Evolutionary conservation across 1,140 invertebrate species (phyloP), one percentile per base, ranked within the genome.

Genomic region (Cataglyphis hispanica): DNA sequence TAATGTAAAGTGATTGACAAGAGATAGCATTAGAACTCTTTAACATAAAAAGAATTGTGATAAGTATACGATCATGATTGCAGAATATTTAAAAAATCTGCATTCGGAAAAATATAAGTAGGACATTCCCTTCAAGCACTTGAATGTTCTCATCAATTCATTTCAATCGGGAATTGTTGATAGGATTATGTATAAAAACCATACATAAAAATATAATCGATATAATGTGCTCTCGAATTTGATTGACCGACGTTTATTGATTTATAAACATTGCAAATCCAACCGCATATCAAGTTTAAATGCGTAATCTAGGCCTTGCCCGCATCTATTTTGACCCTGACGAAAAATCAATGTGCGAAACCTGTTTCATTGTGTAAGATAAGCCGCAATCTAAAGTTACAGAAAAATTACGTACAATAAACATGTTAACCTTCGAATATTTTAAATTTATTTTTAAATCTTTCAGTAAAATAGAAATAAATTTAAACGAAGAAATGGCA

Each of bases 171-270:
- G 25, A 2, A 16, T 40, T 67, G 50, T 72, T 74, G 81, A 70
- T 86, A 40, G 66, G 27, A 81, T n/a, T n/a, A n/a, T n/a, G n/a
- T n/a, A n/a, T 88, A 89, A 88, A 58, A 77, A 88, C 67, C 75
- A 50, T 34, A 7, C 22, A 34, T 34, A 27, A 53, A 34, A 53
- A 19, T 60, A 46, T 37, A 56, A 72, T 16, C 7, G 22, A 10
- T 11, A 8, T n/a, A n/a, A n/a, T n/a, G n/a, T 46, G 25, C 43
- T 50, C 66, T 25, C 46, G 6, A 46, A 27, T 37, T 27, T 46
- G 58, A 85, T 43, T 77, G 70, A 74, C 53, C 19, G 40, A n/a
- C n/a, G 40, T 80, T 31, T 85, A 61, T 89, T 87, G 72, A 69
- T 89, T 6, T 34, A 13, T 10, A 22, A 56, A 61, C n/a, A n/a